A percentile compares a stretch with the other conserved stretches of the same genome.
phyloP scores from a whole-genome alignment of 1,140 invertebrate species.

The Drosophila sp. region DNA sequence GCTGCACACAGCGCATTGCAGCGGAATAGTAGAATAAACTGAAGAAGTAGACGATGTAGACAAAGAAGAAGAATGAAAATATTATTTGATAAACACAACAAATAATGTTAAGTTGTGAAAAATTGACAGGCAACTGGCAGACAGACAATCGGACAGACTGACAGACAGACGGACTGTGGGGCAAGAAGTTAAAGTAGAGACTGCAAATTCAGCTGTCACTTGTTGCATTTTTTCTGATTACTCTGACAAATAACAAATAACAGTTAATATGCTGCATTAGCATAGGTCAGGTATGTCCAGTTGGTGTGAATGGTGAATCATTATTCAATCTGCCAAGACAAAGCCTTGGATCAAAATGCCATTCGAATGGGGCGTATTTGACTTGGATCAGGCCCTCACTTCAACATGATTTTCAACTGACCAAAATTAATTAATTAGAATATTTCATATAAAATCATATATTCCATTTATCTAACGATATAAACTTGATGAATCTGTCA shows the following conservation, averaged over 20 bases:
- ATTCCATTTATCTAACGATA: neutral
- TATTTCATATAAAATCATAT: slow-evolving; percentile 8
- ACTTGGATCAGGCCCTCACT: slow-evolving; percentile 9
- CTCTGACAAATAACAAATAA: slow-evolving; percentile 62
- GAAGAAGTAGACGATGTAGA: neutral
- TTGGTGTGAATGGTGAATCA: slow-evolving; percentile 43
- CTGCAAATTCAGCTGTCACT: slow-evolving; percentile 44
- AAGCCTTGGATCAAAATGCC: slow-evolving; percentile 56
- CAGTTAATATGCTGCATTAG: slow-evolving; percentile 54
- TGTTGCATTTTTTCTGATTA: slow-evolving; percentile 43
- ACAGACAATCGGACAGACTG: neutral
- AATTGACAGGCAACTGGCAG: slow-evolving; percentile 50
- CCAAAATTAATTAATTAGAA: slow-evolving; percentile 17
- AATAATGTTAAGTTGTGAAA: slow-evolving; percentile 43
- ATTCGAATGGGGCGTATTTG: slow-evolving; percentile 35
- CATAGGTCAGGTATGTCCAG: slow-evolving; percentile 58
- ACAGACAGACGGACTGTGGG: neutral
- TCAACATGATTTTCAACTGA: neutral
- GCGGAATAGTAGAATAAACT: slow-evolving; percentile 6
- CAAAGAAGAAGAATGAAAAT: slow-evolving; percentile 16
- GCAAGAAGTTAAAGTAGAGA: slow-evolving; percentile 1
- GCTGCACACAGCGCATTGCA: slow-evolving; percentile 18
- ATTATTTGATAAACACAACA: slow-evolving; percentile 46
- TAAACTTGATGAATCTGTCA: slow-evolving; percentile 5
- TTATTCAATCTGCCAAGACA: slow-evolving; percentile 57